These are phyloP conservation scores for Alviniconcha strummeri DNA, from an alignment of 2,888 invertebrate species.

Conservation along the genomic window DNA sequence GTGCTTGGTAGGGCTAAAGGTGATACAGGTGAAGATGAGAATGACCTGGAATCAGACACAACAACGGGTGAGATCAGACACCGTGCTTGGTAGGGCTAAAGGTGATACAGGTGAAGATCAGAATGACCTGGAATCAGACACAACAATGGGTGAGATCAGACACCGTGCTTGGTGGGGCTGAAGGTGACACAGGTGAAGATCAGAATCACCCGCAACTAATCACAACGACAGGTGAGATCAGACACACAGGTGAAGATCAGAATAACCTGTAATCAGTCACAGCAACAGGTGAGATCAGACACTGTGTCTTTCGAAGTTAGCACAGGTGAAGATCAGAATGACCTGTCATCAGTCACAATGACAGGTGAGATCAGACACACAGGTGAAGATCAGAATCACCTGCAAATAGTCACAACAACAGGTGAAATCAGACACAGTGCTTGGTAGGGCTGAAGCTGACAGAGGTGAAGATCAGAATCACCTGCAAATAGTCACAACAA, in stretches of 20 bases:
- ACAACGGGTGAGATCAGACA: neutral
- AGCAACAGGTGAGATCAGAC: conserved; percentile 1
- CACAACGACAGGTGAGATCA: conserved; percentile 15
- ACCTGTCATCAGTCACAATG: conserved; percentile 40
- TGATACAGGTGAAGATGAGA: conserved; percentile 82
- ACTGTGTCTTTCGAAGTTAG: too few species aligned
- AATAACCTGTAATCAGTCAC: neutral
- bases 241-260: too few species aligned
- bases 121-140: too few species aligned
- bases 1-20: conserved; percentile 81
- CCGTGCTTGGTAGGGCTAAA: too few species aligned
- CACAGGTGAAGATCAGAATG: too few species aligned
- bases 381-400: too few species aligned
- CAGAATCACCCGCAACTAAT: conserved; percentile 38
- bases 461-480: too few species aligned
- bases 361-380: neutral
- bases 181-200: too few species aligned
- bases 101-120: too few species aligned
- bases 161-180: too few species aligned
- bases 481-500: conserved; percentile 40
- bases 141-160: conserved; percentile 11
- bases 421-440: neutral
- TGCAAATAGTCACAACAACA: neutral
- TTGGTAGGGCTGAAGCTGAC: too few species aligned
- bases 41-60: conserved; percentile 78